These are phyloP conservation scores for Ceratina japonica DNA, from an alignment of 1,140 invertebrate species.

Conservation along the genomic window DNA sequence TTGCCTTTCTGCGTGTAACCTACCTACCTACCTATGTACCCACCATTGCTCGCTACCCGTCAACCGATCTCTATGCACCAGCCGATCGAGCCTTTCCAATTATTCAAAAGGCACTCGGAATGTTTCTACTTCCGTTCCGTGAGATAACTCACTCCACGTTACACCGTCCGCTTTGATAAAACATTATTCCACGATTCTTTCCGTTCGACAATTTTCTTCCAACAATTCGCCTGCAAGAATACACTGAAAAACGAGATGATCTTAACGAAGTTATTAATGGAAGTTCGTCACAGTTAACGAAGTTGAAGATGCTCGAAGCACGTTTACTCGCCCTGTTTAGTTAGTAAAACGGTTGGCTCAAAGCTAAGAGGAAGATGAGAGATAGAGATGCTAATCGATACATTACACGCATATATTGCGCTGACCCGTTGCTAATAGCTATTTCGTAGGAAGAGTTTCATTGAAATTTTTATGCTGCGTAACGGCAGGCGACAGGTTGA, in stretches of 20 bases:
- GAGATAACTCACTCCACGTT: slow-evolving; percentile 27
- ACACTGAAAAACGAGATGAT: too few relatives aligned
- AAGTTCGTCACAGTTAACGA: too few relatives aligned
- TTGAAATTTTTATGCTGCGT: slow-evolving; percentile 53
- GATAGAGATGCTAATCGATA: slow-evolving; percentile 58
- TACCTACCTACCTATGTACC: slow-evolving; percentile 14
- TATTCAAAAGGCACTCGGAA: slow-evolving; percentile 53
- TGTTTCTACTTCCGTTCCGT: slow-evolving; percentile 6
- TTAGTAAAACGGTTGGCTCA: slow-evolving; percentile 40
- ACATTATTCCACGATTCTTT: too few relatives aligned
- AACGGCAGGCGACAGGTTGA: slow-evolving; percentile 32
- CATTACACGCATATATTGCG: slow-evolving; percentile 12
- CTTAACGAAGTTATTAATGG: too few relatives aligned
- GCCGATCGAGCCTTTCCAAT: slow-evolving; percentile 56
- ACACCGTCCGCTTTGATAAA: slow-evolving; percentile 5
- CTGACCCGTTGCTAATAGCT: slow-evolving; percentile 48
- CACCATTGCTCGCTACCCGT: too few relatives aligned
- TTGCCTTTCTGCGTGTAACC: slow-evolving; percentile 40
- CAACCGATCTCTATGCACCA: not conserved
- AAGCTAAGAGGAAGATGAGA: slow-evolving; percentile 32
- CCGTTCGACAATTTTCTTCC: too few relatives aligned
- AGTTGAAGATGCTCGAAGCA: too few relatives aligned
- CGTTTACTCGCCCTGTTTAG: slow-evolving; percentile 53
- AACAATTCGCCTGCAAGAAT: too few relatives aligned
- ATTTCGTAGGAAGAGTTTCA: slow-evolving; percentile 54